Evolutionary conservation across 2,113 vertebrate genomes (phyloP), one percentile per base, ranked within the genome.

Genomic region (Micronycteris hirsuta): DNA sequence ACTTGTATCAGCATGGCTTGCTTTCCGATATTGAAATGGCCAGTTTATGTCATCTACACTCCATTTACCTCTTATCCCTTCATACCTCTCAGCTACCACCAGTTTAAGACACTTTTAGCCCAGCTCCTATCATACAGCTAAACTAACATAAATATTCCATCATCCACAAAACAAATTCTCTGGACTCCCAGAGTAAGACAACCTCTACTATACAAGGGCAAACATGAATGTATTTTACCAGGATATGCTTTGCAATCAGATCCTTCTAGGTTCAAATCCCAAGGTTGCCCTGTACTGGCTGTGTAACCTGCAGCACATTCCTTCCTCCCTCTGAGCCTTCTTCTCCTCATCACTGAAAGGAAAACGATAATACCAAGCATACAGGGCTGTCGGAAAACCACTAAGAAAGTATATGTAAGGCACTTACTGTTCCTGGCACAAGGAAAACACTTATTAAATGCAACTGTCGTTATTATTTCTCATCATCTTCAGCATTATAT

Each of bases 361-460:
- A 92, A 95, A 74, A 80, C 49, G 31, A 68, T 33, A 56, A 70
- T 58, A 38, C 81, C 47, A 71, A 70, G 26, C 3, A 1, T 47
- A 17, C n/a, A 88, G 20, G 14, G 52, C 71, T 52, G 43, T 89
- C 86, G 38, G 13, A 89, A 22, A 93, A 85, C 58, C 71, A 93
- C 61, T 76, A 91, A 92, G 91, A 93, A 90, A 80, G 80, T 68
- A 54, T 28, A 77, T n/a, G 31, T 28, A 22, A 94, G 73, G 41
- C 54, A 73, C 85, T 89, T 54, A 22, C 31, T 78, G 47, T 85
- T 13, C 65, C 70, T 77, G 71, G 38, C 43, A 74, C 19, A 67
- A 95, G 71, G 61, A 90, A 96, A 92, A 86, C 22, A 17, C 58
- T 94, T 92, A 91, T 38, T 85, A 93, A 90, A 82, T 82, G 71